These are phyloP conservation scores for Hydroisotoma schaefferi DNA, from an alignment of 2,888 invertebrate genomes.

Conservation along the genomic window DNA sequence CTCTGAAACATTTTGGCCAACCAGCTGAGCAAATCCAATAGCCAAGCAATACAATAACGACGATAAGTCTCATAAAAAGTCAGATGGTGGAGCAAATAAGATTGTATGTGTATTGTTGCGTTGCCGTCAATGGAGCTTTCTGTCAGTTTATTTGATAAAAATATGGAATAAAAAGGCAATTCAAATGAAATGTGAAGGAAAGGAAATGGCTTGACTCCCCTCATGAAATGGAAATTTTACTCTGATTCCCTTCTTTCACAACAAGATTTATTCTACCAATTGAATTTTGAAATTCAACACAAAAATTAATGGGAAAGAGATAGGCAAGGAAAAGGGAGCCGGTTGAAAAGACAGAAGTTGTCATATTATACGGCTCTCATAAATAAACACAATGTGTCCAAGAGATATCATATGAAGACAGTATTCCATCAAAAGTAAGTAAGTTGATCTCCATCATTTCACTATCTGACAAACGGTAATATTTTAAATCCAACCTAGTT, in stretches of 20 bases:
- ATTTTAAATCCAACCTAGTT: no score
- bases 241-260: slow-evolving; percentile 7
- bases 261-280: slow-evolving; percentile 16
- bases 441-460: background rate
- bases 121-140: no score
- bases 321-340: slow-evolving; percentile 2
- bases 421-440: slow-evolving; percentile 7
- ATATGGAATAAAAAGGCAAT: slow-evolving; percentile 11
- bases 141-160: slow-evolving; percentile 6
- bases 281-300: slow-evolving; percentile 17
- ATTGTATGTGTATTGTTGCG: no score
- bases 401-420: background rate
- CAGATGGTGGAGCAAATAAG: no score
- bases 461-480: no score
- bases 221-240: slow-evolving; percentile 12
- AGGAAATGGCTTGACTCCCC: slow-evolving; percentile 1
- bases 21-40: slow-evolving; percentile 4
- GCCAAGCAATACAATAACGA: background rate
- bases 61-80: background rate
- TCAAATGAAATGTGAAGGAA: slow-evolving; percentile 8
- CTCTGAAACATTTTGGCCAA: background rate
- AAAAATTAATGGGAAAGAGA: slow-evolving; percentile 9
- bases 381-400: slow-evolving; percentile 8
- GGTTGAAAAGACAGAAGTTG: background rate
- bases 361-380: background rate